Conservation (phyloP, 23 tunicate genomes). For the Phallusia fumigata region DNA sequence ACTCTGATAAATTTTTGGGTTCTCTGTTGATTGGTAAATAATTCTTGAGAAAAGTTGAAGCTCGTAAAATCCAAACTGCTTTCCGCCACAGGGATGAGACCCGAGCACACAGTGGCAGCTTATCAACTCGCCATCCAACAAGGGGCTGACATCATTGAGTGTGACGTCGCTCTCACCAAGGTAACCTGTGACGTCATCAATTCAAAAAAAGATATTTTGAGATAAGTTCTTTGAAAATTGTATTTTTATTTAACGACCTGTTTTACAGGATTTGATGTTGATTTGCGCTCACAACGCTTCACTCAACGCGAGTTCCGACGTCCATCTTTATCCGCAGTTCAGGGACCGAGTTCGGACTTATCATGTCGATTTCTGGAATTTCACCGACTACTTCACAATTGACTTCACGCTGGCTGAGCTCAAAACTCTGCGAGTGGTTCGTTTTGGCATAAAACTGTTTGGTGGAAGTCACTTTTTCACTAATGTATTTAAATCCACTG, state of each 20-base stretch:
- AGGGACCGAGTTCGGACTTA: constrained; percentile 32
- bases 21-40: too few species aligned
- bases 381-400: constrained; percentile 50
- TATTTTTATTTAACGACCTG: too few species aligned
- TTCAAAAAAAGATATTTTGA: too few species aligned
- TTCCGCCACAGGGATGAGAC: constrained; percentile 50
- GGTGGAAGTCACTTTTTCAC: too few species aligned
- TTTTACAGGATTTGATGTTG: constrained; percentile 40
- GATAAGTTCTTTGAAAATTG: too few species aligned
- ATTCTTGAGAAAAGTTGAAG: too few species aligned
- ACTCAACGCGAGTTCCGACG: constrained; percentile 44
- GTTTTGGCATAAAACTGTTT: too few species aligned
- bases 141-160: too few species aligned
- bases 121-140: constrained; percentile 68
- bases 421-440: constrained; percentile 52
- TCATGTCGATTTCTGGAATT: constrained; percentile 10
- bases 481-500: too few species aligned
- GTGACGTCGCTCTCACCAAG: constrained; percentile 73
- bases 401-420: constrained; percentile 74
- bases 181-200: constrained; percentile 19
- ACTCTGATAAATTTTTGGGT: too few species aligned
- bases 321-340: constrained; percentile 28
- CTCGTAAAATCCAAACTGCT: too few species aligned
- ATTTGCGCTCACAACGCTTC: constrained; percentile 52
- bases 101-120: constrained; percentile 75